phyloP scores from a whole-genome alignment of 2,113 vertebrate species.

The Colaptes auratus region DNA sequence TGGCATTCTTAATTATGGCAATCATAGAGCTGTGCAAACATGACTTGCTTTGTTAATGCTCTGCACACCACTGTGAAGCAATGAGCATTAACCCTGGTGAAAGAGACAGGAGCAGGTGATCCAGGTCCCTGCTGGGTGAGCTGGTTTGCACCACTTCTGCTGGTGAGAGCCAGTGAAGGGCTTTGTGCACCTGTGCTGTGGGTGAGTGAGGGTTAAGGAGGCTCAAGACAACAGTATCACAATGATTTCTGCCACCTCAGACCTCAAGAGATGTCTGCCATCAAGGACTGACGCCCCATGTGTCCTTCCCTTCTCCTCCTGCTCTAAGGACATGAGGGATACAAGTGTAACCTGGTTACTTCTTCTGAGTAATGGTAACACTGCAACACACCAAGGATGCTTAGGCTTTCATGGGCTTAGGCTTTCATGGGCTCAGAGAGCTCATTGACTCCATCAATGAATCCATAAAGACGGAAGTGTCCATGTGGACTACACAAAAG shows the following conservation, averaged over 20 bases:
- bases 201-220: not conserved
- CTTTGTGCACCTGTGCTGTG: not conserved
- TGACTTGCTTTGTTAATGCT: not conserved
- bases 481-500: not conserved
- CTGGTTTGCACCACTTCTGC: not conserved
- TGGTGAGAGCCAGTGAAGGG: not conserved
- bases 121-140: not conserved
- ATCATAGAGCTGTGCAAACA: not conserved
- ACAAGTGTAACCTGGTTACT: not conserved
- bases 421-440: not conserved
- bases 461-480: not conserved
- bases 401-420: not conserved
- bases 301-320: not conserved
- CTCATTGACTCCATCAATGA: not conserved
- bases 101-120: not conserved
- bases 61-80: not conserved
- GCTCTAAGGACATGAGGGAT: not conserved
- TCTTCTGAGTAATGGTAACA: not conserved
- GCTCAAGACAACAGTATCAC: not conserved
- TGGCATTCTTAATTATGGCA: not conserved
- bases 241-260: not conserved
- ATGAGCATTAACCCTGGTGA: not conserved
- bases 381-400: not conserved
- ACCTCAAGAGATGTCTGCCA: not conserved
- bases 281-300: rapidly evolving